Evolutionary conservation across 2,113 vertebrate species (phyloP), one percentile per base, ranked within the genome.

Genomic region (Hucho hucho): DNA sequence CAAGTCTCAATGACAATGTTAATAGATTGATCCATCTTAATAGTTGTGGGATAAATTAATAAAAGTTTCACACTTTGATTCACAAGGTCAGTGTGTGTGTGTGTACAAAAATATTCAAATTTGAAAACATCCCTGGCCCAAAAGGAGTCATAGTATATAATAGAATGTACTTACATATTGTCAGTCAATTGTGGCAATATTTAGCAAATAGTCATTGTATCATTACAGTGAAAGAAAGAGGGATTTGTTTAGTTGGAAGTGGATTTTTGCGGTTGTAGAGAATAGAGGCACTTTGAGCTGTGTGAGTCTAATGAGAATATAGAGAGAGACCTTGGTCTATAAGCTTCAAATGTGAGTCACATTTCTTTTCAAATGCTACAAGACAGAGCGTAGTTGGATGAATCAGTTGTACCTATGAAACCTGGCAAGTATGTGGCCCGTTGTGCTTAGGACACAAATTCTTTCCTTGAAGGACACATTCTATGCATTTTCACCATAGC

Each of bases 401-500:
- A 37, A n/a, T 81, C 64, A 26, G 46, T 75, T 73, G 28, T 66
- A 73, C 53, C 66, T 64, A 77, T 77, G 49, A 61, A 85, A 79
- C 79, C 43, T 66, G 81, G 76, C 64, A 59, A 87, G 84, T 85
- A 79, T 75, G 81, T 78, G 58, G 18, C 58, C 58, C 6, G 2
- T 22, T 61, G 75, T 78, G 76, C 72, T 81, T 79, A 29, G 61
- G 22, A 74, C 69, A 75, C 77, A 43, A 11, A 7, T 77, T 83
- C 75, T 87, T 84, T 86, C 81, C 84, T 87, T 77, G 84, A 80
- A 87, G 84, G 89, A 88, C 86, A 90, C 85, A 89, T 90, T 93
- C 93, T 94, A 93, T 94, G 93, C 93, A 93, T 93, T 92, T 84
- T 87, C 87, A 89, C 88, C 79, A 82, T 74, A 69, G 77, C 83